Evolutionary conservation across 2,113 vertebrate genomes (phyloP), one percentile per base, ranked within the genome.

Genomic region (Mus spicilegus): DNA sequence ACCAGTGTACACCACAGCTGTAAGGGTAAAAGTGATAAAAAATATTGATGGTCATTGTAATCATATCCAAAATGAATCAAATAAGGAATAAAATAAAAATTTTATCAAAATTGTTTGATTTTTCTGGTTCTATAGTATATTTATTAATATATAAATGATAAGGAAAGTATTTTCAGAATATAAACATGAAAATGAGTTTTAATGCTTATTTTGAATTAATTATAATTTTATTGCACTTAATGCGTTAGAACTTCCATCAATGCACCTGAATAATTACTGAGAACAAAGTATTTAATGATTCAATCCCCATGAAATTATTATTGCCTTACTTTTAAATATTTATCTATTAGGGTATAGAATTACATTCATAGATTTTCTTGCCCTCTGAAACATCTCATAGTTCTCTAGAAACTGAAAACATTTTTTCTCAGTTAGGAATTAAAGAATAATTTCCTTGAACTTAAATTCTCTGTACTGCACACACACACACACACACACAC

Each of bases 271-370:
- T 39, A 94, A 81, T 33, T 61, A 84, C 10, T 90, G 20, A 89
- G 36, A 72, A 94, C 92, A 77, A 95, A 86, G 26, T n/a, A 77
- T 92, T 93, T 87, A 92, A 73, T 94, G 54, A 72, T 12, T 28
- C 46, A 95, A 76, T 39, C 14, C 16, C 89, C 28, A 80, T 69
- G 24, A 87, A 93, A 86, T 89, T 93, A n/a, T 87, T 10, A 73
- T 81, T 88, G 58, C 78, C 7, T 86, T 94, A 85, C 19, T 19
- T 28, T 93, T 95, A 96, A 72, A 81, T 89, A 90, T 95, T 80
- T 82, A 91, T 20, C n/a, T 81, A 19, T 5, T 72, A 75, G 77
- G 36, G 22, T 77, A 13, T 82, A 61, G 17, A 42, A 67, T 82
- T 92, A 58, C n/a, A 67, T 69, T 63, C 16, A 65, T 89, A 91